Evolutionary conservation across 1,140 invertebrate species (phyloP), one percentile per base, ranked within the genome.

Genomic region (Temnothorax curvispinosus): DNA sequence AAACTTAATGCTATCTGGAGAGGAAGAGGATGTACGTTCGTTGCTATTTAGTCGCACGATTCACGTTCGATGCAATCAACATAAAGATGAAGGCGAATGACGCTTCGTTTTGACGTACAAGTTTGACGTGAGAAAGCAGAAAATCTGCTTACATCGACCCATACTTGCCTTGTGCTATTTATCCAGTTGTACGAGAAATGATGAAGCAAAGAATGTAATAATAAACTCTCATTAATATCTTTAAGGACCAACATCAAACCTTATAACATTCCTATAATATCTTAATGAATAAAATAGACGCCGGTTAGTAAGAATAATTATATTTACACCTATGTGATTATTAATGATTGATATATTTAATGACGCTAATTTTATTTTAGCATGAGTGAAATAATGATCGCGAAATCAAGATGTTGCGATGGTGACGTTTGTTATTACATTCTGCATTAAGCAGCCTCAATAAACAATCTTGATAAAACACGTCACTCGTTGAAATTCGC

Each of bases 111-210:
- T 60, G 52, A 54, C 52, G 32, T 81, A 47, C 15, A 47, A 78
- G 15, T 78, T 62, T 50, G 58, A 85, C 56, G 47, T 88, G 84
- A 87, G 75, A 86, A 80, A 82, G 76, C 74, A 87, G 75, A 90
- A 91, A 52, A 50, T 90, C 67, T 82, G 64, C 41, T 88, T 74
- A 85, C 86, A 90, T 89, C 77, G 80, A 93, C 93, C 92, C 91
- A 95, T 95, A 95, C 94, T 95, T 95, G 94, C 94, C 94, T 95
- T 95, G 94, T 90, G 93, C 94, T 95, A 94, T 91, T 89, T 93
- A 94, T 95, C 94, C 94, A 94, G 94, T 94, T 94, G 94, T 94
- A 94, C 90, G 92, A 80, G 38, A 93, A 94, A 92, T 93, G 92
- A 93, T 91, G 92, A 94, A 92, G 92, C 92, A 94, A 94, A 95